Base-by-base conservation (phyloP, 2,113 vertebrate genomes). In the Sinocyclocheilus anophthalmus region DNA sequence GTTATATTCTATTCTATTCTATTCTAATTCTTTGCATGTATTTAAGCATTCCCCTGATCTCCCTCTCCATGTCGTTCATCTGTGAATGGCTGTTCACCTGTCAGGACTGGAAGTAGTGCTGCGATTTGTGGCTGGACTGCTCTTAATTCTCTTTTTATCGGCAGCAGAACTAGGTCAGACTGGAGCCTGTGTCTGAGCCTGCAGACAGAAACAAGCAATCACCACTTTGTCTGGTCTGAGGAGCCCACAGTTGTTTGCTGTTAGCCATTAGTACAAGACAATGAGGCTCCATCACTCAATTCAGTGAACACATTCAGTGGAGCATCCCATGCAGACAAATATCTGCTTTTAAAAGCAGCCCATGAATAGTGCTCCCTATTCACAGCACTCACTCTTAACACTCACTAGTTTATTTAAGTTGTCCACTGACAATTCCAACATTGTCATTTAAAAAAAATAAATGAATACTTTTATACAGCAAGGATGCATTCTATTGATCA, bases 101-200 rank as follows among this genome's bases (percentile, higher is more conserved):
- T 72, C 20, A 16, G 45, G 70, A 72, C 70, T 75, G 53, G 39
- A 85, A 24, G 81, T 63, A 82, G 77, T 42, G 24, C 50, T 26
- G 12, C 13, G n/a, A 20, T 84, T 83, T 42, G 22, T 42, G 30
- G 53, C 84, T 72, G 26, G 67, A 48, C 76, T 50, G 70, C 61
- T 61, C 13, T 42, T 83, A 75, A 87, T 83, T 87, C 73, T 80
- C n/a, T 87, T 80, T 33, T 59, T 82, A 20, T 83, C 63, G 65
- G 22, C 30, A 53, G 26, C 78, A 80, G 78, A 89, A 85, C 86
- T 87, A 83, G 88, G 88, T 89, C 86, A 89, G 83, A 73, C 55
- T 55, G 73, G 72, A 82, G 86, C 39, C 84, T 20, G 22, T 63
- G 59, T 81, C 85, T 86, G 81, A 80, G 39, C 65, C 14, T 37